Conservation (phyloP, 2,888 invertebrate genomes). For the Ophonus ardosiacus region DNA sequence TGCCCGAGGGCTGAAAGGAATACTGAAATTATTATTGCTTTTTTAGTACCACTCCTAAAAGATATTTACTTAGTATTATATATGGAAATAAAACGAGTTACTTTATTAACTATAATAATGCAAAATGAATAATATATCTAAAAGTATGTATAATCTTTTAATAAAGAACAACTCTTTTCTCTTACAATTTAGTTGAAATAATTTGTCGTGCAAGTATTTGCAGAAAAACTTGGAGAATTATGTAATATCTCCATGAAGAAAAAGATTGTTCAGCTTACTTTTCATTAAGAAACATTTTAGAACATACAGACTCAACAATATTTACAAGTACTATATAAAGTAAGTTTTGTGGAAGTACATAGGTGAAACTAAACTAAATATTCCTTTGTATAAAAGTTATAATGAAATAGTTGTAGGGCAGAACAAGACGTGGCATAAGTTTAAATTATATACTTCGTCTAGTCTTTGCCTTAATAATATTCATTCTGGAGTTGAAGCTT, state of each 20-base stretch:
- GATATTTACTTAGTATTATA: too few species aligned
- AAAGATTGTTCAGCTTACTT: constrained; percentile 16
- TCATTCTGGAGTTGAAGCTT: neutral
- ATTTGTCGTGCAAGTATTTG: neutral
- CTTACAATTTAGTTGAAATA: neutral
- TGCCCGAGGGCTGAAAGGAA: too few species aligned
- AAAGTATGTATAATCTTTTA: neutral
- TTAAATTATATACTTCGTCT: constrained; percentile 30
- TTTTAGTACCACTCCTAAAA: too few species aligned
- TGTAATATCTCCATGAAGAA: constrained; percentile 8
- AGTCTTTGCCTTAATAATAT: constrained; percentile 19
- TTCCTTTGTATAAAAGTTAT: constrained; percentile 39
- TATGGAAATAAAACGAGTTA: too few species aligned
- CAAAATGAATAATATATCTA: neutral
- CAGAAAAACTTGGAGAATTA: constrained; percentile 23
- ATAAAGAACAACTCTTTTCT: neutral
- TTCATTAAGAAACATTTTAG: constrained; percentile 16
- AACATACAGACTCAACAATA: constrained; percentile 21
- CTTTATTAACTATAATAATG: too few species aligned
- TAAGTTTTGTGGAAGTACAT: constrained; percentile 12
- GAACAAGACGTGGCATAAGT: neutral
- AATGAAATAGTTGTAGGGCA: constrained; percentile 37
- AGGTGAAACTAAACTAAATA: constrained; percentile 28
- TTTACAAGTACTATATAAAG: constrained; percentile 29
- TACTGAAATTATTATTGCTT: too few species aligned